A percentile compares a stretch with the other conserved stretches of the same genome.
phyloP scores from a whole-genome alignment of 1,140 invertebrate species.

The Bombus pyrosoma region DNA sequence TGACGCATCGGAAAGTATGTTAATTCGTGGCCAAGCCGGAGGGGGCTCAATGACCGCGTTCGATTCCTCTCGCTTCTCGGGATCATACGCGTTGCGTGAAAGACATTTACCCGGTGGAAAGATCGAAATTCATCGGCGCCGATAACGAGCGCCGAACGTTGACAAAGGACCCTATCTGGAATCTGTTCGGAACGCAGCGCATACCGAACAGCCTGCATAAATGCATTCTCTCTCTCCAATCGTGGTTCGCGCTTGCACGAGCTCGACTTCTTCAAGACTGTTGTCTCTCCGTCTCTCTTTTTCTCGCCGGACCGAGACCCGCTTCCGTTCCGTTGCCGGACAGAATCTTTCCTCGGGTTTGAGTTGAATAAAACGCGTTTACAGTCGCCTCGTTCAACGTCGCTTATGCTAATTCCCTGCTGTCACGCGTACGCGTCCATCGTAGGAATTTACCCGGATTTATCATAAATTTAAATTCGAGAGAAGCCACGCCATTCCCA shows the following conservation, averaged over 20 bases:
- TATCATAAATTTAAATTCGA: slow-evolving; percentile 60
- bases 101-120: slow-evolving; percentile 56
- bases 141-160: slow-evolving; percentile 73
- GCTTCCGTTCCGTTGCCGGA: slow-evolving; percentile 50
- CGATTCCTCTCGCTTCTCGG: slow-evolving; percentile 16
- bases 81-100: slow-evolving; percentile 56
- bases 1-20: slow-evolving; percentile 54
- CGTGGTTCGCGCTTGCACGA: neutral
- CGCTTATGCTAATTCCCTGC: slow-evolving; percentile 33
- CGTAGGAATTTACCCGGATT: slow-evolving; percentile 62
- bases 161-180: slow-evolving; percentile 76
- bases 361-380: slow-evolving; percentile 58
- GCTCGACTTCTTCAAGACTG: neutral
- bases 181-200: slow-evolving; percentile 73
- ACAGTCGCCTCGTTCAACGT: slow-evolving; percentile 36
- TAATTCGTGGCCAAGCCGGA: slow-evolving; percentile 42
- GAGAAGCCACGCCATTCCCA: slow-evolving; percentile 4
- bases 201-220: slow-evolving; percentile 74
- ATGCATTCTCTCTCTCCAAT: slow-evolving; percentile 68
- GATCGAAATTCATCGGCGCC: slow-evolving; percentile 74
- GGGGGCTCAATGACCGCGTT: slow-evolving; percentile 63
- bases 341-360: slow-evolving; percentile 12
- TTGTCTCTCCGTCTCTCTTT: slow-evolving; percentile 20
- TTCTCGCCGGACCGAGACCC: slow-evolving; percentile 1
- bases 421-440: slow-evolving; percentile 39